Evolutionary conservation across 2,113 vertebrate species (phyloP).

Genomic region (Caretta caretta): DNA sequence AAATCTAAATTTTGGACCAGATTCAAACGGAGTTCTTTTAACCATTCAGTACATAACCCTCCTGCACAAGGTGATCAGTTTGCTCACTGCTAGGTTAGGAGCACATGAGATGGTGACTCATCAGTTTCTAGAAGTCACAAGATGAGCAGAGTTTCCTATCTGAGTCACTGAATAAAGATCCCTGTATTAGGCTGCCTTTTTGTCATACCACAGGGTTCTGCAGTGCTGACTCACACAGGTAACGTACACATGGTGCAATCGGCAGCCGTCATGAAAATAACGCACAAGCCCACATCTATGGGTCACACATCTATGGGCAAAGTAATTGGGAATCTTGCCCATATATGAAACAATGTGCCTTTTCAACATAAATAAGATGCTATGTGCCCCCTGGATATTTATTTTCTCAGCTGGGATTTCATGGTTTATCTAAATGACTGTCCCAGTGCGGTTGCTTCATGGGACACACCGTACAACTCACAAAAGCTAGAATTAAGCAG

Average conservation of each 20-base stretch:
- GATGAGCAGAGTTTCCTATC: not conserved
- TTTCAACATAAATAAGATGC: conserved; percentile 47
- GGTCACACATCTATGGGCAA: not conserved
- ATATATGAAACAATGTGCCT: not conserved
- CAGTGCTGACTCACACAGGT: not conserved
- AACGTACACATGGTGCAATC: not conserved
- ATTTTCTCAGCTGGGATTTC: conserved; percentile 42
- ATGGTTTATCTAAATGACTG: conserved; percentile 39
- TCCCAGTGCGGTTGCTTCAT: not conserved
- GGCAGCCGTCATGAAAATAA: not conserved
- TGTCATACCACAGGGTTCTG: not conserved
- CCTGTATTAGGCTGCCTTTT: no score
- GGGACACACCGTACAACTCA: conserved; percentile 30
- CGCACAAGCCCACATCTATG: fast-evolving
- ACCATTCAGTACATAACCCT: fast-evolving
- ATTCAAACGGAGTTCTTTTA: fast-evolving
- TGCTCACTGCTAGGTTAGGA: not conserved
- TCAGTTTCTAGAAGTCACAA: not conserved
- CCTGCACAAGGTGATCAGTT: not conserved
- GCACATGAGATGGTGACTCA: not conserved
- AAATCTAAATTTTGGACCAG: fast-evolving
- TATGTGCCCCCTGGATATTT: conserved; percentile 34
- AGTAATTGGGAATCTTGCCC: not conserved
- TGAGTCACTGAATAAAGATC: not conserved
- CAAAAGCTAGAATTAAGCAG: conserved; percentile 20